Percentiles rank a stretch among this genome's conserved stretches.
These are phyloP conservation scores for Drosophila niveifrons DNA, from an alignment of 2,888 invertebrate genomes.

Conservation along the genomic window DNA sequence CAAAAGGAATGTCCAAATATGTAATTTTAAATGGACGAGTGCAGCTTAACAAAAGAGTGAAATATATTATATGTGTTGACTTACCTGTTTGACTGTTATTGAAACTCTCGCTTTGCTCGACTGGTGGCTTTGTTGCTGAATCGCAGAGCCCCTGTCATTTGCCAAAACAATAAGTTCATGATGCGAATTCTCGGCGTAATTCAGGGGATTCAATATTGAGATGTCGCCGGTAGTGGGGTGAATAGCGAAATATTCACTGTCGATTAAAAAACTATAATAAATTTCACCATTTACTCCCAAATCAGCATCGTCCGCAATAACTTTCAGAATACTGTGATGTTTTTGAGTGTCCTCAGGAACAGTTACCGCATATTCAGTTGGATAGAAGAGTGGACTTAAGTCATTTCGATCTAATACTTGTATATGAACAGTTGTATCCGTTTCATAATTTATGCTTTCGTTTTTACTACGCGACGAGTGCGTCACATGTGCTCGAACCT, in stretches of 20 bases:
- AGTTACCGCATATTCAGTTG: constrained; percentile 93
- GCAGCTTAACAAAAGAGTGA: neutral
- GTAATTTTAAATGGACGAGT: neutral
- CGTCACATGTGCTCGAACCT: constrained; percentile 89
- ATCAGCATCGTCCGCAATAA: constrained; percentile 97
- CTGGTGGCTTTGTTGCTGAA: constrained; percentile 85
- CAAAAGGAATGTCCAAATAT: neutral
- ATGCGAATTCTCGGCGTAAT: constrained; percentile 89
- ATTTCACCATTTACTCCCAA: constrained; percentile 98
- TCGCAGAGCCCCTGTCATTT: constrained; percentile 91
- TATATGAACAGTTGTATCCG: constrained; percentile 90
- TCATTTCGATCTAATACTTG: constrained; percentile 94
- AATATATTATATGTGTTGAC: neutral
- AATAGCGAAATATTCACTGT: constrained; percentile 94
- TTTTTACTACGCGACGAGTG: constrained; percentile 87
- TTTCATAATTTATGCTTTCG: constrained; percentile 87
- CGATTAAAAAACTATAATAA: constrained; percentile 95
- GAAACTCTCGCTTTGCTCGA: constrained; percentile 92
- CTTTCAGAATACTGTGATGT: constrained; percentile 92
- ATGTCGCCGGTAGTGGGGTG: constrained; percentile 97
- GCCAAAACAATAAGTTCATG: constrained; percentile 93
- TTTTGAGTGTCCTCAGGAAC: constrained; percentile 95
- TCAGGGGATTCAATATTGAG: constrained; percentile 92
- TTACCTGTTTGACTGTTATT: constrained; percentile 89
- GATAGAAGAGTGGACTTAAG: constrained; percentile 96